phyloP scores from a whole-genome alignment of 2,797 vertebrate genomes.

The Prionace glauca region DNA sequence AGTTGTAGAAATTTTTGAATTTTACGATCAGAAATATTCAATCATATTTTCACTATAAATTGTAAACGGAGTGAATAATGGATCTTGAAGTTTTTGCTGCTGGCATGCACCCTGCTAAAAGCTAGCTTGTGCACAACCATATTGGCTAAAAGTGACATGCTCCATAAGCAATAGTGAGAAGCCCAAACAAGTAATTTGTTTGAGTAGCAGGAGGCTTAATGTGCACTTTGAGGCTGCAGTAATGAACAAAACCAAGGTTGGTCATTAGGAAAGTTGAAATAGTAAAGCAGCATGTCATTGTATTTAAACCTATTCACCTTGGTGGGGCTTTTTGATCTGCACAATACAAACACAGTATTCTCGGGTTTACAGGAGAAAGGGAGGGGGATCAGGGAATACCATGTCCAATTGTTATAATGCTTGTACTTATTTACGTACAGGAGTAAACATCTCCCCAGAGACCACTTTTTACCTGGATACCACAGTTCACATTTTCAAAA shows the following conservation, averaged over 20 bases:
- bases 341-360: neutral
- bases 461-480: conserved; percentile 8
- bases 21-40: neutral
- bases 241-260: neutral
- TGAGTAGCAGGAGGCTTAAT: neutral
- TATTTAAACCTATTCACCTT: neutral
- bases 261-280: neutral
- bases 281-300: neutral
- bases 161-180: neutral
- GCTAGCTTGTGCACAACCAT: neutral
- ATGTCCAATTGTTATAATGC: neutral
- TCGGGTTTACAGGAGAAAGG: neutral
- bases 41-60: neutral
- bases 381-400: neutral
- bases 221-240: neutral
- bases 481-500: conserved; percentile 7
- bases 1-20: neutral
- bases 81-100: neutral
- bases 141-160: neutral
- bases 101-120: conserved; percentile 1
- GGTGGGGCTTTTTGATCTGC: neutral
- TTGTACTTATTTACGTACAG: neutral
- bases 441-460: conserved; percentile 17
- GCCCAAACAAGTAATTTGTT: too few relatives aligned
- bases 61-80: neutral